Evolutionary conservation across 2,113 vertebrate species (phyloP).

Genomic region (Callaeas wilsoni): DNA sequence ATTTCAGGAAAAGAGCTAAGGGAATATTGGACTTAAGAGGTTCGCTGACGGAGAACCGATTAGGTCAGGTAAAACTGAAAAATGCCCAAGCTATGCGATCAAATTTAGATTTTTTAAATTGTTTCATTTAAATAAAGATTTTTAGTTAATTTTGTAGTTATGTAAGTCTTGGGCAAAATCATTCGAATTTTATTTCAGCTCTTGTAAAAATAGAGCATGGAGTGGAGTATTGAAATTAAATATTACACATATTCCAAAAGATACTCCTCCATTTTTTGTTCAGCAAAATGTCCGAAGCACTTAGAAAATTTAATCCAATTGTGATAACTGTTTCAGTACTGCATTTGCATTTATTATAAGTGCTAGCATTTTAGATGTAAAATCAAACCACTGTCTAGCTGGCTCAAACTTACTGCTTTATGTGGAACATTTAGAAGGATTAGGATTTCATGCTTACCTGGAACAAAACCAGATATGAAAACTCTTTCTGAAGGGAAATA

Average conservation of each 20-base stretch:
- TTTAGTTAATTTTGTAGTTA: background rate
- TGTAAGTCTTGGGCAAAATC: background rate
- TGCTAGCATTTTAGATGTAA: background rate
- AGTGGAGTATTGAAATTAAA: background rate
- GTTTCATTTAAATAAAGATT: background rate
- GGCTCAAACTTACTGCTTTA: background rate
- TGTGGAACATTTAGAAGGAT: background rate
- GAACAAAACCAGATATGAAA: background rate
- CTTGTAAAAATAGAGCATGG: background rate
- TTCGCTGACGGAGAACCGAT: background rate
- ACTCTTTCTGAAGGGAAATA: background rate
- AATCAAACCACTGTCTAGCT: background rate
- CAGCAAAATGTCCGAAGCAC: background rate
- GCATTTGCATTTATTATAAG: background rate
- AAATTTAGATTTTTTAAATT: background rate
- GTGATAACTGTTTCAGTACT: background rate
- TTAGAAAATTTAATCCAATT: background rate
- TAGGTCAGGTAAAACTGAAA: background rate
- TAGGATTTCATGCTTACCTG: background rate
- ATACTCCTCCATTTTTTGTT: background rate
- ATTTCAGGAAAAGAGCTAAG: background rate
- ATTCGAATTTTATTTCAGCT: background rate
- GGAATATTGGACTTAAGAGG: background rate
- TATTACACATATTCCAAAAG: background rate
- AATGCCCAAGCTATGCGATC: background rate